A percentile compares a stretch with the other conserved stretches of the same genome.
Conservation (phyloP, 2,797 vertebrate genomes). For the Sebastes itinus region DNA sequence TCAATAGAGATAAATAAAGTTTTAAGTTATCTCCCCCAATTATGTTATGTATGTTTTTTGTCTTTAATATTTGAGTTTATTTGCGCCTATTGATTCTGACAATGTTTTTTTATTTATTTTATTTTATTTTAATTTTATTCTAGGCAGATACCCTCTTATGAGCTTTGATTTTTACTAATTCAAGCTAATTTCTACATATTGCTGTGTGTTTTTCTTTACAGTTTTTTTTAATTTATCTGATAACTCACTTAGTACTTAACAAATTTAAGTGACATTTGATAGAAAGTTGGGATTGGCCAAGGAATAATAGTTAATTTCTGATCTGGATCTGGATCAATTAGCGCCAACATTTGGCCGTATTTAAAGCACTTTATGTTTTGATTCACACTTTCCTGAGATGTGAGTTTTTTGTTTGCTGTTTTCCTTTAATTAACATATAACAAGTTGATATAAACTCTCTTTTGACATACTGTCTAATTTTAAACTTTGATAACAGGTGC, state of each 20-base stretch:
- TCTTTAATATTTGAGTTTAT: background rate
- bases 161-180: background rate
- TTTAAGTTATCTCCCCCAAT: fast-evolving
- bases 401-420: background rate
- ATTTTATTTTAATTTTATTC: background rate
- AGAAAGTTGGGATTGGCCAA: background rate
- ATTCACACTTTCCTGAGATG: background rate
- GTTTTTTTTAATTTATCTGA: background rate
- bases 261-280: background rate
- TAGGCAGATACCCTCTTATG: background rate
- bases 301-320: background rate
- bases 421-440: background rate
- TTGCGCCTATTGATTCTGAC: background rate
- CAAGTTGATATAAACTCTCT: background rate
- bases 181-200: background rate
- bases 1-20: background rate
- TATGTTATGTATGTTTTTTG: background rate
- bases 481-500: background rate
- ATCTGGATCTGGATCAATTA: background rate
- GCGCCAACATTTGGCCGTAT: background rate
- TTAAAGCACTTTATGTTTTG: background rate
- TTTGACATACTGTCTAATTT: background rate
- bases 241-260: too few species aligned
- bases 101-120: background rate
- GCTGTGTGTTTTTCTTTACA: background rate